Evolutionary conservation across 2,797 vertebrate genomes (phyloP), one percentile per base, ranked within the genome.

Genomic region (Dipus sagitta): DNA sequence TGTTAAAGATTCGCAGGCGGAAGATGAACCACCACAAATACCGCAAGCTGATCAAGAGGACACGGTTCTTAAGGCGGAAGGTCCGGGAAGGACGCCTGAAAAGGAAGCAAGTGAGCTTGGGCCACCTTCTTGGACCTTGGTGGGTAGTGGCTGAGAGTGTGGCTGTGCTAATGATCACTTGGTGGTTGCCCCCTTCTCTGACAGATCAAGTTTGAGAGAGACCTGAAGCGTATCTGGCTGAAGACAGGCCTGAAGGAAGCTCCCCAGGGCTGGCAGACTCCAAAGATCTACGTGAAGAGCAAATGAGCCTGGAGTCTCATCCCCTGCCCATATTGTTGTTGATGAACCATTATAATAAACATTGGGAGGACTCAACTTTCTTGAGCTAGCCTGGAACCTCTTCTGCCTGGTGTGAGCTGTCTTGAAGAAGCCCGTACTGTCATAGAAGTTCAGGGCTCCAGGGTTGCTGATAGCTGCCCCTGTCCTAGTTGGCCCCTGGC

Each of bases 11-110:
- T 93, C 98, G 99, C n/a, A 98, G 99, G 32, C 98, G 99, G 87
- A 99, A 99, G 54, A 99, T 99, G 98, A 99, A 99, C 97, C 98
- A 97, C 4, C 99, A 99, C 97, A 99, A 99, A 94, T 99, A 98
- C 98, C 99, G 96, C 91, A 99, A 99, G 96, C 98, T 99, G 96
- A 96, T 98, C 58, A 99, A 99, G 96, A 97, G 99, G 47, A 99
- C 98, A 0, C 99, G 98, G 86, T 99, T 99, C 95, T 60, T 99
- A 30, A 97, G 98, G 77, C 98, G 97, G 92, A 99, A 96, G 86
- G 96, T 99, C 15, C 88, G 97, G 54, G 98, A 99, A 1, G 96
- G 98, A 3, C 98, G 99, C 68, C 98, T 97, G 78, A 99, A 65
- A 93, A 99, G 18, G 78, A 99, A 99, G 75, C 99, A 99, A 99